These are phyloP conservation scores for Luperina testacea DNA, from an alignment of 2,888 invertebrate species.

Conservation along the genomic window DNA sequence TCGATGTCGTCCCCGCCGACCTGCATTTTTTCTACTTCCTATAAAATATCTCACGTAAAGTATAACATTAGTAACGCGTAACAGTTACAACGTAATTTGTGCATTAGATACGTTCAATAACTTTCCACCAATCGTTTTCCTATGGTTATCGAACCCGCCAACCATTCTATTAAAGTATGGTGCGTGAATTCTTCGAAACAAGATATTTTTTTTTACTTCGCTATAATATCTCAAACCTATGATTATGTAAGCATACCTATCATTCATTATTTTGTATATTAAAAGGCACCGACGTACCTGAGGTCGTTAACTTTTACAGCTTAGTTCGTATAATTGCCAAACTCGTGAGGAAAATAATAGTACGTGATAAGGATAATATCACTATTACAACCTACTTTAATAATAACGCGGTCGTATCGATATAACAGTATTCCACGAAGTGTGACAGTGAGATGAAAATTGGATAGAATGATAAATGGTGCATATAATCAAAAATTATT, in stretches of 20 bases:
- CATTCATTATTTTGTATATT: constrained; percentile 29
- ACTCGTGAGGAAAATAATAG: constrained; percentile 40
- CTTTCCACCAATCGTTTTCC: constrained; percentile 35
- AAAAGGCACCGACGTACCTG: constrained; percentile 41
- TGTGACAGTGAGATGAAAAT: not conserved
- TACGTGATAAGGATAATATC: constrained; percentile 24
- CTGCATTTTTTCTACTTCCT: constrained; percentile 16
- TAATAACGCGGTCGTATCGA: not conserved
- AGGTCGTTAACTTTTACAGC: constrained; percentile 56
- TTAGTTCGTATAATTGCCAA: constrained; percentile 39
- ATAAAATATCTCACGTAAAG: constrained; percentile 22
- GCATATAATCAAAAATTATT: not conserved
- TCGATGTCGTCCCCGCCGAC: not conserved
- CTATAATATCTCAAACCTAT: constrained; percentile 37
- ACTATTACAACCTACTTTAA: not conserved
- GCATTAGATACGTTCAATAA: constrained; percentile 45
- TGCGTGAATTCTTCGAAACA: constrained; percentile 42
- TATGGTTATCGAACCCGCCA: constrained; percentile 46
- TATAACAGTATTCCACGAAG: constrained; percentile 6
- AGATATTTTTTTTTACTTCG: constrained; percentile 28
- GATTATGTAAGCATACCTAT: constrained; percentile 41
- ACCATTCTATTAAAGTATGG: constrained; percentile 49
- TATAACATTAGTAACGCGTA: constrained; percentile 23
- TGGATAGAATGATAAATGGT: not conserved
- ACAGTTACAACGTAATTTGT: constrained; percentile 35